Conservation (phyloP, 2,888 invertebrate species). For the Brenthis daphne region DNA sequence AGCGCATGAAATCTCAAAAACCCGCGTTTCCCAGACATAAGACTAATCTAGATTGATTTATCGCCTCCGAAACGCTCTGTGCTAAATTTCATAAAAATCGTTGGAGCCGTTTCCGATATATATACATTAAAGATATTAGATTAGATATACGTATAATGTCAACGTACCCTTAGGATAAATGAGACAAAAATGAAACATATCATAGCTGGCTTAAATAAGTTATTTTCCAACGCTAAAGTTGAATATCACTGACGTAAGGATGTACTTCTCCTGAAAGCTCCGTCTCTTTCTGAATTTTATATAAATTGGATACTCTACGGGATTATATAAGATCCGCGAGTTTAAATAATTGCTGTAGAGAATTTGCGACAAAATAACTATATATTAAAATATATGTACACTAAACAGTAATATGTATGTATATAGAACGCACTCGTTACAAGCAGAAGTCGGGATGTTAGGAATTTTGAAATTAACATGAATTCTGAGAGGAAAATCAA, state of each 20-base stretch:
- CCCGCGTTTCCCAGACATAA: too few relatives aligned
- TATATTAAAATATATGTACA: background rate
- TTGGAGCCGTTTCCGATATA: too few relatives aligned
- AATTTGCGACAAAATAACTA: slow-evolving; percentile 6
- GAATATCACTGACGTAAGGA: slow-evolving; percentile 13
- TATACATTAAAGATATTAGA: too few relatives aligned
- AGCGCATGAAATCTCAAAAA: too few relatives aligned
- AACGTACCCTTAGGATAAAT: background rate
- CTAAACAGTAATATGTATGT: too few relatives aligned
- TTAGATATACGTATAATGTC: background rate
- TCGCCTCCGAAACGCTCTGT: too few relatives aligned
- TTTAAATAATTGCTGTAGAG: slow-evolving; percentile 12
- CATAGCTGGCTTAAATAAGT: slow-evolving; percentile 22
- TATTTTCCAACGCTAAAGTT: slow-evolving; percentile 23
- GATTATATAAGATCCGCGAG: slow-evolving; percentile 11
- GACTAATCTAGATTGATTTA: too few relatives aligned
- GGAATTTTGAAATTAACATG: too few relatives aligned
- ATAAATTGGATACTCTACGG: slow-evolving; percentile 20
- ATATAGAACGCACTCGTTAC: background rate
- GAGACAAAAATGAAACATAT: slow-evolving; percentile 15
- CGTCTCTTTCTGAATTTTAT: slow-evolving; percentile 13
- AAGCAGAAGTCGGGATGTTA: too few relatives aligned
- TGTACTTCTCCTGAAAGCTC: slow-evolving; percentile 18
- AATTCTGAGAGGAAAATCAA: too few relatives aligned
- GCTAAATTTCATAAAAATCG: too few relatives aligned